Base-by-base conservation (phyloP, 2,113 vertebrate species). In the Datnioides undecimradiatus region DNA sequence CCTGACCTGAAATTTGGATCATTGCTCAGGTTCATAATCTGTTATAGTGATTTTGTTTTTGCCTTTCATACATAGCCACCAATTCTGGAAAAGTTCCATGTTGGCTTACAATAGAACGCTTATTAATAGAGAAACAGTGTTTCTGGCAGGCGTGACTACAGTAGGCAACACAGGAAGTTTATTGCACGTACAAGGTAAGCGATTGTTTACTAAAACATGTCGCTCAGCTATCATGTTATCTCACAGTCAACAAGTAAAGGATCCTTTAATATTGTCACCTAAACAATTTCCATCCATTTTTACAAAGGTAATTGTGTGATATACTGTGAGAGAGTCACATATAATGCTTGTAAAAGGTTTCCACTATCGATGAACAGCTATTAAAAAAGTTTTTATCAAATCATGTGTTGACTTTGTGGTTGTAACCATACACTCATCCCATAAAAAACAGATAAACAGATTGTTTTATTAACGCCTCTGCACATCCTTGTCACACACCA, bases 1-100 rank as follows among this genome's bases (percentile, higher is more conserved):
- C 38, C 29, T 69, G 69, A 60, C 69, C 55, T 23, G 43, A 64
- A 29, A 67, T 45, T 43, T 76, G 48, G 57, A 84, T 62, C 71
- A 62, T 14, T 23, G 9, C 23, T 62, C n/a, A 36, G 19, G 13
- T 59, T 75, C 59, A 29, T 45, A 9, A 45, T 67, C 73, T 86
- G 76, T 51, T 69, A 57, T 11, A 48, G 45, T 33, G 52, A 80
- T 80, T 48, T 48, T 21, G 13, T 66, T 45, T 66, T 29, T 49
- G 34, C 40, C 11, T 43, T 65, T 69, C 25, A 72, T 43, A 23
- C 25, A 55, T 5, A 49, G 31, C 29, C 7, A 12, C 41, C 46
- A 2, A 36, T 58, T 80, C 52, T 67, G 69, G 71, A 67, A 66
- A 73, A 21, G 38, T 29, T 79, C 38, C 54, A 62, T 59, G 52